Conservation (phyloP, 1,140 invertebrate genomes). For the Drosophila prosaltans region DNA sequence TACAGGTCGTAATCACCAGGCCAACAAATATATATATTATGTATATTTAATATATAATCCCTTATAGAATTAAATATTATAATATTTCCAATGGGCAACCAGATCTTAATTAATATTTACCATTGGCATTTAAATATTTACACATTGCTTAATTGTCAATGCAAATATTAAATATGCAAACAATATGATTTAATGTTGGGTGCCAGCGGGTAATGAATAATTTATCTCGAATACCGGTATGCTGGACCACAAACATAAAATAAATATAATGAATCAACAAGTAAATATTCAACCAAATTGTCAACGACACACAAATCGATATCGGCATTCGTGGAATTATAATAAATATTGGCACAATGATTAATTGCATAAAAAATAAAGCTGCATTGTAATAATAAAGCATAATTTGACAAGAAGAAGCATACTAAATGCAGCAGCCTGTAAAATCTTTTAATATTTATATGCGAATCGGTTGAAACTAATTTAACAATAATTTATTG, state of each 20-base stretch:
- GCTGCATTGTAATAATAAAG: too few relatives aligned
- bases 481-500: too few relatives aligned
- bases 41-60: background rate
- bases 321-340: background rate
- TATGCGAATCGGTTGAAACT: too few relatives aligned
- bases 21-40: background rate
- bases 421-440: too few relatives aligned
- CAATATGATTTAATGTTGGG: conserved; percentile 29
- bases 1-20: background rate
- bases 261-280: conserved; percentile 36
- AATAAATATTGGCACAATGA: background rate
- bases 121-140: conserved; percentile 54
- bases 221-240: conserved; percentile 53
- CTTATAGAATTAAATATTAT: conserved; percentile 1
- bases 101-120: conserved; percentile 61
- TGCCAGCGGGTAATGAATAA: conserved; percentile 44
- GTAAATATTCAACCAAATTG: conserved; percentile 37
- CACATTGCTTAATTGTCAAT: conserved; percentile 54
- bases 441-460: too few relatives aligned
- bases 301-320: background rate
- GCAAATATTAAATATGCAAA: conserved; percentile 60
- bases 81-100: background rate
- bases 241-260: conserved; percentile 21
- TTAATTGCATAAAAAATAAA: background rate
- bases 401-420: too few relatives aligned